Evolutionary conservation across 2,888 invertebrate genomes (phyloP).

Genomic region (Cephus pulcher): DNA sequence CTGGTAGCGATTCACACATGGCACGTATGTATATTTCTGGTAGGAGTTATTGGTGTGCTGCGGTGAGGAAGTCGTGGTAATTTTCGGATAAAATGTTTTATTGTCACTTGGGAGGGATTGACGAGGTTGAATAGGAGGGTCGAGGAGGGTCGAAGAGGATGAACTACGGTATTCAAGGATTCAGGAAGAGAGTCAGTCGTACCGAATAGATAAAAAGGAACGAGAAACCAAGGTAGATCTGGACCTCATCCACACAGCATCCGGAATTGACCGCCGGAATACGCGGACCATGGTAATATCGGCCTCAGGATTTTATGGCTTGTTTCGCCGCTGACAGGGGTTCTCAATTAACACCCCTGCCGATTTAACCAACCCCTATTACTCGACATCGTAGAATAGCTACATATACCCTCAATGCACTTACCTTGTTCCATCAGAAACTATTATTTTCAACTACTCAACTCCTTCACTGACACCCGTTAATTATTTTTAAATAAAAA

Average conservation of each 20-base stretch:
- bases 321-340: conserved; percentile 35
- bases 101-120: conserved; percentile 16
- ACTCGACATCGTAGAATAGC: neutral
- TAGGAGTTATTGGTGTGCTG: conserved; percentile 21
- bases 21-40: no score
- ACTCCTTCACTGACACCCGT: neutral
- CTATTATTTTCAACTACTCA: neutral
- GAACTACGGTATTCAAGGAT: conserved; percentile 10
- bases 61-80: conserved; percentile 25
- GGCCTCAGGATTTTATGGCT: conserved; percentile 41
- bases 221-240: conserved; percentile 19
- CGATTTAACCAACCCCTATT: neutral
- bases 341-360: conserved; percentile 30
- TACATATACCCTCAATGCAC: neutral
- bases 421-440: neutral
- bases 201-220: conserved; percentile 17
- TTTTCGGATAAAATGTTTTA: conserved; percentile 40
- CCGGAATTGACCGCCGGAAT: conserved; percentile 42
- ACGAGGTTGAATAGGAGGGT: conserved; percentile 10
- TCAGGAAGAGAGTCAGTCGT: no score
- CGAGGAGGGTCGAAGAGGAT: conserved; percentile 9
- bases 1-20: no score
- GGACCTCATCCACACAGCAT: conserved; percentile 27
- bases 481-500: neutral
- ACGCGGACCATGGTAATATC: conserved; percentile 41